Base-by-base conservation (phyloP, 2,888 invertebrate species). In the Acleris cristana region DNA sequence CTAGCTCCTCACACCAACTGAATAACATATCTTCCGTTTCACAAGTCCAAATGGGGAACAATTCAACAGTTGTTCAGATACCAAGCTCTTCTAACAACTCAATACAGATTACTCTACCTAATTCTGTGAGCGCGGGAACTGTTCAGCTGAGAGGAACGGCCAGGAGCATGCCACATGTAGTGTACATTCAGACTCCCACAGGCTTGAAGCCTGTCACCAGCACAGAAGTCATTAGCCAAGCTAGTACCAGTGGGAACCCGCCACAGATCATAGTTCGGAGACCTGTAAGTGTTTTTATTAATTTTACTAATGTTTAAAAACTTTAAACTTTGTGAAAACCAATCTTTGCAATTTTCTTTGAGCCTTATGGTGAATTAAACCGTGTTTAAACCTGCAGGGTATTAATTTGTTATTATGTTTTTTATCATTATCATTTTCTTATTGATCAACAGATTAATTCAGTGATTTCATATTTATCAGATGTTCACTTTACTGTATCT, bases 161-260 rank as follows among this genome's bases (percentile, higher is more conserved):
- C 0, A 81, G 93, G 65, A 80, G 90, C 52, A 85, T 94, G 72
- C 87, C 94, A n/a, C 94, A 94, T 74, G 88, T 95, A 72, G 94
- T 95, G 49, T 95, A 94, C 76, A 94, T 95, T 65, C 94, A 94
- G 80, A 93, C 94, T 26, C 92, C 93, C 0, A 87, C 90, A 18
- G 93, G 93, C 34, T 75, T 94, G 73, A 93, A 93, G 73, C 88
- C 92, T 7, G 90, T 92, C 54, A 84, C 89, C 4, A 91, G 89
- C 70, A 87, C 90, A 3, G 93, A 93, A 51, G 88, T 92, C 48
- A 91, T 91, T 72, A 90, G 86, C 70, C 92, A 92, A 80, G 90
- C 90, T 71, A 91, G 90, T 77, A 89, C 90, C 23, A 92, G 90
- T 80, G 90, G 90, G 54, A 93, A 91, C 73, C 92, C 93, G 72